Percentiles rank a stretch among this genome's conserved stretches.
Conservation (phyloP, 2,888 invertebrate genomes). For the Cotesia congregata region DNA sequence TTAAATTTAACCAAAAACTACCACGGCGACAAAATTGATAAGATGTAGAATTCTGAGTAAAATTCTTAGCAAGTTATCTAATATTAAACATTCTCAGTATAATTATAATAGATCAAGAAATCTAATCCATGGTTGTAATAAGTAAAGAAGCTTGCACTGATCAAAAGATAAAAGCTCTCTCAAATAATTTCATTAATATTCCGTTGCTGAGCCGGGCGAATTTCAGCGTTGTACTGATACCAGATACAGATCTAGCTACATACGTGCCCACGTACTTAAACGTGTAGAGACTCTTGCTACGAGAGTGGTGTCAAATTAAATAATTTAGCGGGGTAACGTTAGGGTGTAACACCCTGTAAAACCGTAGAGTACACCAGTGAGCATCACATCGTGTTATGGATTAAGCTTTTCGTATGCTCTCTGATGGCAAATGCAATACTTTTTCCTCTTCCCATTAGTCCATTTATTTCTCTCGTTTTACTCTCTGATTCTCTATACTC, state of each 20-base stretch:
- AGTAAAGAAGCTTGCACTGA: not conserved
- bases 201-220: not conserved
- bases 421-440: conserved; percentile 33
- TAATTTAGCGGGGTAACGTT: conserved; percentile 55
- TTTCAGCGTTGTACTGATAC: not conserved
- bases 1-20: no score
- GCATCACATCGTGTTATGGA: conserved; percentile 16
- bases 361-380: conserved; percentile 18
- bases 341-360: conserved; percentile 26
- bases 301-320: conserved; percentile 57
- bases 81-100: no score
- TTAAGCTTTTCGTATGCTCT: conserved; percentile 21
- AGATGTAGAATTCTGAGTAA: no score
- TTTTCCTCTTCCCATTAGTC: conserved; percentile 14
- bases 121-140: not conserved
- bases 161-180: not conserved
- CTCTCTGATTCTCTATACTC: conserved; percentile 14
- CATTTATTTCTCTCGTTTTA: conserved; percentile 16
- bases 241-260: not conserved
- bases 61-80: no score
- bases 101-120: no score
- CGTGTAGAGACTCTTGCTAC: conserved; percentile 48
- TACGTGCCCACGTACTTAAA: not conserved
- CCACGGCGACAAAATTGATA: no score
- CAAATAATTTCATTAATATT: not conserved